These are phyloP conservation scores for Elanoides forficatus DNA, from an alignment of 2,113 vertebrate species.

Conservation along the genomic window DNA sequence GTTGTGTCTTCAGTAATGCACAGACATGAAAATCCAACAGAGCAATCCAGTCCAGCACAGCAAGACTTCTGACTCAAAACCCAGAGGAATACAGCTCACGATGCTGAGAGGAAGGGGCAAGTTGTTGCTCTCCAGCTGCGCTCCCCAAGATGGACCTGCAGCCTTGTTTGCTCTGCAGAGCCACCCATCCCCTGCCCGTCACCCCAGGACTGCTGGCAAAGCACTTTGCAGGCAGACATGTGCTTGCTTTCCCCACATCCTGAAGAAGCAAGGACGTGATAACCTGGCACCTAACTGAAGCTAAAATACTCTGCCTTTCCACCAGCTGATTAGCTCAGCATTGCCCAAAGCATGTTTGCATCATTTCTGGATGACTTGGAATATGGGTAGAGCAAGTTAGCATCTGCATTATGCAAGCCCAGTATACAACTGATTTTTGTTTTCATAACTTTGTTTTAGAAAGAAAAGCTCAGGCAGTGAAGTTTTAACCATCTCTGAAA, in stretches of 20 bases:
- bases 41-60: background rate
- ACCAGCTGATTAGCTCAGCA: background rate
- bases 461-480: background rate
- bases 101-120: background rate
- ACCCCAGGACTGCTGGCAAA: background rate
- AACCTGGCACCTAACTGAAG: background rate
- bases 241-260: background rate
- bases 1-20: background rate
- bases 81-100: background rate
- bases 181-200: rapidly evolving
- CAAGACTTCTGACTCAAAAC: background rate
- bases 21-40: background rate
- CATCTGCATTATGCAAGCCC: background rate
- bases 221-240: background rate
- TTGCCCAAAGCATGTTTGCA: background rate
- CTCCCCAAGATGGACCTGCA: background rate
- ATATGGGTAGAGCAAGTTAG: background rate
- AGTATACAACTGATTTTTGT: rapidly evolving
- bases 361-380: background rate
- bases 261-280: background rate
- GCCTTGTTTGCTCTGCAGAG: background rate
- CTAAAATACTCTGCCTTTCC: background rate
- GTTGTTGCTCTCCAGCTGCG: background rate
- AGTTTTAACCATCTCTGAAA: background rate
- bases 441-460: background rate